Conservation (phyloP, 1,140 invertebrate species). For the Muscidifurax raptorellus region DNA sequence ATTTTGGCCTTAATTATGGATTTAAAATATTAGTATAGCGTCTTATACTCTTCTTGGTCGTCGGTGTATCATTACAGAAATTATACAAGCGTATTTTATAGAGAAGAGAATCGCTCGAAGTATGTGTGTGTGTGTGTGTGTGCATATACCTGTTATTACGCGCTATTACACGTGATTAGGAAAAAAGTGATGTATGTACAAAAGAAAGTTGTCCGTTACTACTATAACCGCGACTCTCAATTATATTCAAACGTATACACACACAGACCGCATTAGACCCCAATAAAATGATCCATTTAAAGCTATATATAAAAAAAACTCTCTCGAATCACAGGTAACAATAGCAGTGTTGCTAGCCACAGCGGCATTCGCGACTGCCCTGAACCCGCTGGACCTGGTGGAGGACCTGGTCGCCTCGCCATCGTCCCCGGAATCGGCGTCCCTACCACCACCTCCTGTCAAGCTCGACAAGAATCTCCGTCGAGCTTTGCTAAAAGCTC, state of each 20-base stretch:
- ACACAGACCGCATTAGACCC: neutral
- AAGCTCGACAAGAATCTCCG: conserved; percentile 82
- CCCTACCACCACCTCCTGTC: conserved; percentile 74
- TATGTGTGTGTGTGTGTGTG: neutral
- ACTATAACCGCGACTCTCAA: neutral
- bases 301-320: no score
- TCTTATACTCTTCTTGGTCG: no score
- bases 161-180: no score
- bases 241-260: neutral
- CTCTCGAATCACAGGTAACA: conserved; percentile 51
- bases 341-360: conserved; percentile 52
- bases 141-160: neutral
- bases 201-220: no score
- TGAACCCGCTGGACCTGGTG: conserved; percentile 8
- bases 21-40: no score
- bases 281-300: no score
- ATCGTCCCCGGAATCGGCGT: conserved; percentile 33
- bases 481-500: conserved; percentile 82
- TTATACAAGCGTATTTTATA: neutral
- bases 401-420: conserved; percentile 59
- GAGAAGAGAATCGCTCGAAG: neutral
- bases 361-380: conserved; percentile 44
- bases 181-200: no score
- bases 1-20: no score
- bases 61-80: neutral